Conservation (phyloP, 2,113 vertebrate species). For the Alethe castanea region DNA sequence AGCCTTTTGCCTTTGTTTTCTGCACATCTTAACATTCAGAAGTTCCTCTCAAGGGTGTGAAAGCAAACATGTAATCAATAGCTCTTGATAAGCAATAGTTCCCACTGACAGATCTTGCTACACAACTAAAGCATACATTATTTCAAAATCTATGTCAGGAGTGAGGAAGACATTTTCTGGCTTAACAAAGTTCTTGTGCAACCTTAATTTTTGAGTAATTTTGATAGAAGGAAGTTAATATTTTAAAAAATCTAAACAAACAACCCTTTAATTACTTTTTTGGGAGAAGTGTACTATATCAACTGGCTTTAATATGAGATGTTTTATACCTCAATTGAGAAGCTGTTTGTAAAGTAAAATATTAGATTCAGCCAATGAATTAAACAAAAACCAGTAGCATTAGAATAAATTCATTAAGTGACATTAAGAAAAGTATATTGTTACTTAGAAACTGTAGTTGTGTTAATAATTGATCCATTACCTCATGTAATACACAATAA, state of each 20-base stretch:
- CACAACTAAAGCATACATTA: background rate
- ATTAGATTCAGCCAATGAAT: background rate
- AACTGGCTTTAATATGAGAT: background rate
- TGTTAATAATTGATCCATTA: background rate
- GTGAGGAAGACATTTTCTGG: background rate
- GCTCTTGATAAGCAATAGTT: background rate
- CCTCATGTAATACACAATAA: background rate
- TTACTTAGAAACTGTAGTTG: background rate
- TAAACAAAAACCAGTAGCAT: background rate
- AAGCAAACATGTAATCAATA: background rate
- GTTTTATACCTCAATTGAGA: background rate
- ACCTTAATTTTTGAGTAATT: background rate
- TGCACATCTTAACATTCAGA: background rate
- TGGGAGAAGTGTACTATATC: background rate
- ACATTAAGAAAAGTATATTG: background rate
- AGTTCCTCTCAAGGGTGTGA: background rate
- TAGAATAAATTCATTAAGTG: background rate
- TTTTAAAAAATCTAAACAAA: fast-evolving
- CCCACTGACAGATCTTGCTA: background rate
- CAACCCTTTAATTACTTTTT: background rate
- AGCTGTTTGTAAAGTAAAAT: background rate
- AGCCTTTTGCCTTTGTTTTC: background rate
- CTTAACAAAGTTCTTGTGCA: background rate
- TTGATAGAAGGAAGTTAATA: background rate
- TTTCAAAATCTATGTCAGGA: background rate